A percentile compares a stretch with the other conserved stretches of the same genome.
Evolutionary conservation across 35 echinoderm and acorn worm genomes (phyloP).

Genomic region (Apostichopus parvimensis): DNA sequence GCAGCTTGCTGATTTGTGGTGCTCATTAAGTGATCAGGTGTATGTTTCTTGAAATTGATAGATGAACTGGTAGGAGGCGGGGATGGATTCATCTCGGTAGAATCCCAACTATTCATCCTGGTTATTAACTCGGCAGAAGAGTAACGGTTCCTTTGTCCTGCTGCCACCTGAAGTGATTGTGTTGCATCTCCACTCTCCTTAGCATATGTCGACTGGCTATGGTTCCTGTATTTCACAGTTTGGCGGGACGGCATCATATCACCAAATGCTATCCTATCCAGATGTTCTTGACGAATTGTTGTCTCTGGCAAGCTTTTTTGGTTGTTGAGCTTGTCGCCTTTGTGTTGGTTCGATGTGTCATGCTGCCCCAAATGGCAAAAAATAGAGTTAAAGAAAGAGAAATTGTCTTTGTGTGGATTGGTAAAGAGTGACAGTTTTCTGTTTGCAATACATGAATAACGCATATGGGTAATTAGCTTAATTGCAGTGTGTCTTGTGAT

Average conservation of each 20-base stretch:
- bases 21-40: constrained; percentile 78
- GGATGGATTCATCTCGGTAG: not conserved
- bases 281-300: constrained; percentile 40
- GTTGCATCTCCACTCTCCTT: not conserved
- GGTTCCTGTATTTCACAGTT: constrained; percentile 23
- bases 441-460: too few species aligned
- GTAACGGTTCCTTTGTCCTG: constrained; percentile 9
- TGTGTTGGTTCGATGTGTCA: constrained; percentile 1
- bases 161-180: not conserved
- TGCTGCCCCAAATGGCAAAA: not conserved
- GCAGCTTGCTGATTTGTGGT: constrained; percentile 69
- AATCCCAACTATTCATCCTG: constrained; percentile 7
- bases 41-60: constrained; percentile 25
- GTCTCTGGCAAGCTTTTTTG: constrained; percentile 31
- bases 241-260: constrained; percentile 57
- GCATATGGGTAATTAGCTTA: too few species aligned
- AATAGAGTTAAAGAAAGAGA: not conserved
- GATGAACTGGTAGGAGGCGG: not conserved
- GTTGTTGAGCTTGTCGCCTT: not conserved
- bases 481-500: too few species aligned
- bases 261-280: constrained; percentile 78
- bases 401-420: too few species aligned
- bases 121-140: constrained; percentile 20
- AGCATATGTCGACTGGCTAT: constrained; percentile 9
- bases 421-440: too few species aligned